Evolutionary conservation across 2,113 vertebrate species (phyloP).

Genomic region (Pterocles gutturalis): DNA sequence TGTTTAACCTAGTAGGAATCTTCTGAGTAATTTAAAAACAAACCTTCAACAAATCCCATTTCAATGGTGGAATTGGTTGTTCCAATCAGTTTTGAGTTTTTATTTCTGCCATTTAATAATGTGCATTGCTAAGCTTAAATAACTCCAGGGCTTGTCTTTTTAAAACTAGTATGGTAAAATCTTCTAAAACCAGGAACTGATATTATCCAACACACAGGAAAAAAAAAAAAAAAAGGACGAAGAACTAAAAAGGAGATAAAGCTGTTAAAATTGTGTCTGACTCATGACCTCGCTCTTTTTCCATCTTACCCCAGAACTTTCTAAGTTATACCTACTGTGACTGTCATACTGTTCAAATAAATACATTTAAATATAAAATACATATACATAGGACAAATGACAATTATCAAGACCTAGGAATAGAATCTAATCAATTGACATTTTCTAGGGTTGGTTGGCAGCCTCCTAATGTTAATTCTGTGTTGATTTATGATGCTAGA

Average conservation of each 20-base stretch:
- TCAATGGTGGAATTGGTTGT: neutral
- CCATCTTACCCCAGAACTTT: neutral
- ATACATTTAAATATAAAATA: neutral
- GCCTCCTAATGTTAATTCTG: slow-evolving; percentile 10
- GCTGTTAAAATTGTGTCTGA: neutral
- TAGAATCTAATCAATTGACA: slow-evolving; percentile 8
- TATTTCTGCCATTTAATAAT: neutral
- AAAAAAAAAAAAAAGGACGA: neutral
- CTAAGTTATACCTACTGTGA: neutral
- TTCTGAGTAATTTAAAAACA: neutral
- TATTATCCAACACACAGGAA: neutral
- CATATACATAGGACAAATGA: neutral
- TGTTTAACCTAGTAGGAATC: neutral
- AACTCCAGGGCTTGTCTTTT: neutral
- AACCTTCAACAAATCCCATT: neutral
- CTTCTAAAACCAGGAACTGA: neutral
- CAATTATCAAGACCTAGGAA: neutral
- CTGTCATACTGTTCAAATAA: neutral
- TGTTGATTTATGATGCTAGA: slow-evolving; percentile 51
- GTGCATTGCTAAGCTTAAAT: neutral
- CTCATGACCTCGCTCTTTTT: neutral
- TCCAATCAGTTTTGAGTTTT: neutral
- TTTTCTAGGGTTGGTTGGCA: slow-evolving; percentile 28
- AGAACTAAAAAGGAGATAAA: neutral
- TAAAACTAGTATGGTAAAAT: neutral